Percentiles rank a stretch among this genome's conserved stretches.
Conservation (phyloP, 2,888 invertebrate genomes). For the Drosophila nr. perissopoda region DNA sequence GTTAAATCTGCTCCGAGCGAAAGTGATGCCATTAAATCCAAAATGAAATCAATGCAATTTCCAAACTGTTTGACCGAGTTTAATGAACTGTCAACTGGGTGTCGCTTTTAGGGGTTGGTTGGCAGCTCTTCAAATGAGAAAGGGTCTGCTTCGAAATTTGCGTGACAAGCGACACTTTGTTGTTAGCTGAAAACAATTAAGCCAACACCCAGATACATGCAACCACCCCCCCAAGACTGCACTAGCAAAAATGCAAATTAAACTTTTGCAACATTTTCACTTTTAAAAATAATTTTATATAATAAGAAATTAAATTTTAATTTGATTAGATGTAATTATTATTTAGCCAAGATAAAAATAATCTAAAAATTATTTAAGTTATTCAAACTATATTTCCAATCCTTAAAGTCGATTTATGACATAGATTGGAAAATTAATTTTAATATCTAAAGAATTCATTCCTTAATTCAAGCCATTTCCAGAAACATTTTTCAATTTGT, state of each 20-base stretch:
- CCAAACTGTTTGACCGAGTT: slow-evolving; percentile 45
- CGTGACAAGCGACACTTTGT: slow-evolving; percentile 75
- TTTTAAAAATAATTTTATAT: neutral
- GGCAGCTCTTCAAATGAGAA: slow-evolving; percentile 18
- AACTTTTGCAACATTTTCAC: neutral
- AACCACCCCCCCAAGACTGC: slow-evolving; percentile 5
- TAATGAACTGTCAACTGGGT: slow-evolving; percentile 53
- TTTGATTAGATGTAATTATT: neutral
- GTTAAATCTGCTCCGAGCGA: slow-evolving; percentile 1
- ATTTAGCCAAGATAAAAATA: neutral
- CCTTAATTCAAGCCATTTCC: neutral
- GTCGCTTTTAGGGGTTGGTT: slow-evolving; percentile 24
- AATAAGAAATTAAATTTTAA: neutral
- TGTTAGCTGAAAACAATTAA: slow-evolving; percentile 61
- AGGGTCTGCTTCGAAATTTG: slow-evolving; percentile 46
- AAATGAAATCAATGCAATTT: slow-evolving; percentile 58
- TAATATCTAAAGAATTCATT: rapidly evolving
- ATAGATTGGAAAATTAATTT: neutral
- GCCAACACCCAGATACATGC: slow-evolving; percentile 55
- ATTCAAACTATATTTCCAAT: neutral
- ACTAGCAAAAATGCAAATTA: neutral
- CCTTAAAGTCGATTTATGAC: neutral
- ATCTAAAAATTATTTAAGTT: neutral
- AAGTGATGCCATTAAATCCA: slow-evolving; percentile 34
- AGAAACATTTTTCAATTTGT: neutral